These are phyloP conservation scores for Lochmaea capreae DNA, from an alignment of 2,888 invertebrate species.

Conservation along the genomic window DNA sequence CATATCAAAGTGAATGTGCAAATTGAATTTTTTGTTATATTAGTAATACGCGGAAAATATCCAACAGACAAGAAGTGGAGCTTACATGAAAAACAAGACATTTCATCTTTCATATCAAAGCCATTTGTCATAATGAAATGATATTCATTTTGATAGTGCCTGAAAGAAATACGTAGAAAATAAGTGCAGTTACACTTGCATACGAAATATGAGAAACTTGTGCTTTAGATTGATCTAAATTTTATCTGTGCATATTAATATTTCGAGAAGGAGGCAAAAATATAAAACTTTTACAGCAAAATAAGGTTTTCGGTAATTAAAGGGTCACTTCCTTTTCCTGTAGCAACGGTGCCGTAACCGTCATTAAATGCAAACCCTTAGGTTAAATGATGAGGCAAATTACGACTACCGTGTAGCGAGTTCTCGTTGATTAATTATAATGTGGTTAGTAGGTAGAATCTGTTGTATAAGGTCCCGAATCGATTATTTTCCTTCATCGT, in stretches of 20 bases:
- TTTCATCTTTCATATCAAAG: constrained; percentile 11
- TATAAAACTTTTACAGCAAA: neutral
- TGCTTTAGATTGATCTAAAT: neutral
- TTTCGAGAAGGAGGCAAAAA: neutral
- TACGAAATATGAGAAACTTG: neutral
- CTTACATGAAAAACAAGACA: neutral
- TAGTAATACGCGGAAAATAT: neutral
- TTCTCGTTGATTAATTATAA: constrained; percentile 50
- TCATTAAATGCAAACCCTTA: constrained; percentile 1
- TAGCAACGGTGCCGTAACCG: constrained; percentile 2
- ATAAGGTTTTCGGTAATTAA: neutral
- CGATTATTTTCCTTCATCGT: constrained; percentile 4
- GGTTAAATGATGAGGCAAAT: constrained; percentile 26
- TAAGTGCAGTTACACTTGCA: neutral
- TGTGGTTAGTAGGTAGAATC: constrained; percentile 38
- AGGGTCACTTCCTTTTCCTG: neutral
- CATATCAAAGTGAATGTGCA: neutral
- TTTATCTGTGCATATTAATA: neutral
- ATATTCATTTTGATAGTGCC: constrained; percentile 5
- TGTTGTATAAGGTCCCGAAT: constrained; percentile 1
- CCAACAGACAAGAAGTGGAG: neutral
- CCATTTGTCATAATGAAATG: constrained; percentile 10
- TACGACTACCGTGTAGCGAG: constrained; percentile 33
- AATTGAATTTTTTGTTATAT: neutral
- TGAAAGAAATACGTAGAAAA: neutral